These are phyloP conservation scores for Drosophila mauritiana DNA, from an alignment of 1,140 invertebrate genomes.

Conservation along the genomic window DNA sequence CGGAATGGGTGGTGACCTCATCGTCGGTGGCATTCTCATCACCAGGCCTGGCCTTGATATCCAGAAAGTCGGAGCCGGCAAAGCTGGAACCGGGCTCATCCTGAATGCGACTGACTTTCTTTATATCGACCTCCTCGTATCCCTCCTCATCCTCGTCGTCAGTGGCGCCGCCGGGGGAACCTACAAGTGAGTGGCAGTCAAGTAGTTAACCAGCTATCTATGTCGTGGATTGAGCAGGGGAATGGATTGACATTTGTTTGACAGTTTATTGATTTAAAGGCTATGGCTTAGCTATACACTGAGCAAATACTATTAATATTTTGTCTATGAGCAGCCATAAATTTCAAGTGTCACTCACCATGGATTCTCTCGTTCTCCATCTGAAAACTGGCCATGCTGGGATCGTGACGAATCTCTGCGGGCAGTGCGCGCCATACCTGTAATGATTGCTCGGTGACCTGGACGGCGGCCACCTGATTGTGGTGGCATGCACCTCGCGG, in stretches of 20 bases:
- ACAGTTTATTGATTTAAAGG: conserved; percentile 51
- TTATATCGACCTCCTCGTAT: conserved; percentile 46
- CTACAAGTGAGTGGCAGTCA: conserved; percentile 32
- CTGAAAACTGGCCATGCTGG: conserved; percentile 87
- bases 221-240: not conserved
- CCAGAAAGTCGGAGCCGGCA: conserved; percentile 71
- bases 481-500: conserved; percentile 28
- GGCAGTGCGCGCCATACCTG: conserved; percentile 87
- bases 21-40: conserved; percentile 70
- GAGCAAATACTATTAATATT: not conserved
- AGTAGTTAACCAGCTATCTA: conserved; percentile 28
- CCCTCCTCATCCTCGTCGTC: conserved; percentile 54
- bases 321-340: no score
- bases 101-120: conserved; percentile 18
- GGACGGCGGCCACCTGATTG: conserved; percentile 66
- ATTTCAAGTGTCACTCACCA: conserved; percentile 68
- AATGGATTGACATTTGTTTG: conserved; percentile 29
- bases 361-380: conserved; percentile 87
- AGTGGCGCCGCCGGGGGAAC: conserved; percentile 55
- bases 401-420: conserved; percentile 87
- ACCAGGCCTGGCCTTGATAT: conserved; percentile 31
- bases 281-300: not conserved
- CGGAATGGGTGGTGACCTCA: conserved; percentile 76
- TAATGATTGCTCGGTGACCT: conserved; percentile 87
- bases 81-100: conserved; percentile 59